Percentiles rank a stretch among this genome's conserved stretches.
Conservation (phyloP, 64 coral and sea anemone species). For the Pocillopora damicornis region DNA sequence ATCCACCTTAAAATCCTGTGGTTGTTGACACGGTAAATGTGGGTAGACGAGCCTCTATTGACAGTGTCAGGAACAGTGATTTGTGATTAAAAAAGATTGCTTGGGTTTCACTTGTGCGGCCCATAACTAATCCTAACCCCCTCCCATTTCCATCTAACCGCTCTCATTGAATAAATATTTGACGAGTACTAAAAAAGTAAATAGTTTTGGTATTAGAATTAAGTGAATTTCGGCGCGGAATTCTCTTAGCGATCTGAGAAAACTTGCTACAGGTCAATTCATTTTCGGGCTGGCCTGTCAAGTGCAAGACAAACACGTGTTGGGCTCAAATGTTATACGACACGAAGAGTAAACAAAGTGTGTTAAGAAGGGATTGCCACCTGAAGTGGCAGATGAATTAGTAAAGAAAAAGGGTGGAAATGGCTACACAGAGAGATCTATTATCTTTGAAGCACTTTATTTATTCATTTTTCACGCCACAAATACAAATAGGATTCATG, state of each 20-base stretch:
- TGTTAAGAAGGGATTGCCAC: constrained; percentile 27
- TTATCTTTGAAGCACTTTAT: constrained; percentile 32
- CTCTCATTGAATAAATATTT: constrained; percentile 28
- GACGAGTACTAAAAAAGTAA: background rate
- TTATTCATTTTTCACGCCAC: constrained; percentile 5
- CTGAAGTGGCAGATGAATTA: constrained; percentile 21
- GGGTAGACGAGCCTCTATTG: too few relatives aligned
- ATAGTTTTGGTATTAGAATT: background rate
- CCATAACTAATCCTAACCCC: constrained; percentile 13
- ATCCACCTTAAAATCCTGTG: background rate
- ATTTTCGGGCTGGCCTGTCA: background rate
- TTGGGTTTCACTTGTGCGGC: background rate
- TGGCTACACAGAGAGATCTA: background rate
- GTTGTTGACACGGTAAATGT: background rate
- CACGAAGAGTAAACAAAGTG: background rate
- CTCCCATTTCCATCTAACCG: constrained; percentile 31
- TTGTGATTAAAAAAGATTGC: background rate
- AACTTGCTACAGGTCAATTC: background rate
- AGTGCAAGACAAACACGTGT: background rate
- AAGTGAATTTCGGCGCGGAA: background rate
- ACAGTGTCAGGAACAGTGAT: too few relatives aligned
- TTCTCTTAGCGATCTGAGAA: background rate
- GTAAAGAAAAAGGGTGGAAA: background rate
- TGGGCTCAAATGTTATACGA: background rate
- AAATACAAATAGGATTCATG: background rate